Percentiles rank a stretch among this genome's conserved stretches.
phyloP scores from a whole-genome alignment of 2,888 invertebrate genomes.

The Ennomos quercinarius region DNA sequence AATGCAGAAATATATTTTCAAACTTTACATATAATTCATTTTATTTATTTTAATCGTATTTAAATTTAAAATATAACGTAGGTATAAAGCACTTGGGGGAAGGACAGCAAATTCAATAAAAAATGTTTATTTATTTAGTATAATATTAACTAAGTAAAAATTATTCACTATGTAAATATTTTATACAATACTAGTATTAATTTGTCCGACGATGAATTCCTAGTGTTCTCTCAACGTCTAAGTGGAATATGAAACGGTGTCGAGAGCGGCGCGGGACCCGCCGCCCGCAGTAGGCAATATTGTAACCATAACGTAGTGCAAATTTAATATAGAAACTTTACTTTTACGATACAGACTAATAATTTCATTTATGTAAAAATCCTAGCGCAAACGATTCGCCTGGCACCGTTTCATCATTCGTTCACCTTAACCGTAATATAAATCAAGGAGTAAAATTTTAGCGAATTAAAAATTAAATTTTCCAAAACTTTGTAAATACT shows the following conservation, averaged over 20 bases:
- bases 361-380: conserved; percentile 84
- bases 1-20: conserved; percentile 80
- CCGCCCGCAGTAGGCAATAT: conserved; percentile 79
- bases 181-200: conserved; percentile 84
- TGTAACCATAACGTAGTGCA: conserved; percentile 79
- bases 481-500: conserved; percentile 85
- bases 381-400: conserved; percentile 83
- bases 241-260: conserved; percentile 71
- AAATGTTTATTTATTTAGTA: conserved; percentile 84
- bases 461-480: conserved; percentile 85
- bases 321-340: conserved; percentile 83
- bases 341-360: conserved; percentile 82
- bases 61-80: conserved; percentile 83
- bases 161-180: conserved; percentile 85
- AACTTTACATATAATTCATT: conserved; percentile 82
- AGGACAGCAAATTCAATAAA: conserved; percentile 87
- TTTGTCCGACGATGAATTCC: conserved; percentile 81
- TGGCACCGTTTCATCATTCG: conserved; percentile 82
- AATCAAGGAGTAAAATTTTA: conserved; percentile 85
- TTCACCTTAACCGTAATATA: conserved; percentile 81
- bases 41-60: conserved; percentile 82
- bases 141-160: conserved; percentile 85
- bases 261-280: conserved; percentile 47
- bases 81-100: conserved; percentile 86
- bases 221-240: conserved; percentile 79